Conservation (phyloP, 2,113 vertebrate species). For the Stigmatopora argus region DNA sequence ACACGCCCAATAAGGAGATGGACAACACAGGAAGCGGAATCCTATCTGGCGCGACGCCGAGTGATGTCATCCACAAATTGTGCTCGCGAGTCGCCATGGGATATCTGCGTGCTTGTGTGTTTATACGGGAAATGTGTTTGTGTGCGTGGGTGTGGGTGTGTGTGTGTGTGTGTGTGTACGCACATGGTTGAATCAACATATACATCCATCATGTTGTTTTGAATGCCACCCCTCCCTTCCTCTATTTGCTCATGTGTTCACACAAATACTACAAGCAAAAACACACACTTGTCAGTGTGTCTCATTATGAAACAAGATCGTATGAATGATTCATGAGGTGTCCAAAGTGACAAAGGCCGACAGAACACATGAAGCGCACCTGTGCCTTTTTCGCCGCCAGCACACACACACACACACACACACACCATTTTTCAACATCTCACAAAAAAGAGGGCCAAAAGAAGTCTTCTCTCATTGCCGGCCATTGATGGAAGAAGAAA, state of each 20-base stretch:
- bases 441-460: background rate
- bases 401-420: background rate
- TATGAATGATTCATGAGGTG: conserved; percentile 57
- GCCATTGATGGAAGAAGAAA: no score
- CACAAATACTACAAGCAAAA: background rate
- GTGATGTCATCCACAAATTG: conserved; percentile 51
- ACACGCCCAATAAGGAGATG: conserved; percentile 11
- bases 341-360: conserved; percentile 45
- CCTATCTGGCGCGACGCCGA: conserved; percentile 47
- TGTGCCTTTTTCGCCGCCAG: conserved; percentile 45
- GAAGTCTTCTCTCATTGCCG: background rate
- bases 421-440: background rate
- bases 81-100: conserved; percentile 26
- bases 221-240: background rate
- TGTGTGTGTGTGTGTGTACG: conserved; percentile 5
- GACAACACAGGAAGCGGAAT: conserved; percentile 44
- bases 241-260: background rate
- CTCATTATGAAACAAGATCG: conserved; percentile 50
- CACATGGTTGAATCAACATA: conserved; percentile 23
- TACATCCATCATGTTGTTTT: conserved; percentile 23
- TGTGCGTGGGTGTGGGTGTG: background rate
- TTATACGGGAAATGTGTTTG: background rate
- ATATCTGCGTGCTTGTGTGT: conserved; percentile 15
- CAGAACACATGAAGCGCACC: conserved; percentile 51
- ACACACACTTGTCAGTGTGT: conserved; percentile 1